Evolutionary conservation across 2,113 vertebrate genomes (phyloP), one percentile per base, ranked within the genome.

Genomic region (Caretta caretta): DNA sequence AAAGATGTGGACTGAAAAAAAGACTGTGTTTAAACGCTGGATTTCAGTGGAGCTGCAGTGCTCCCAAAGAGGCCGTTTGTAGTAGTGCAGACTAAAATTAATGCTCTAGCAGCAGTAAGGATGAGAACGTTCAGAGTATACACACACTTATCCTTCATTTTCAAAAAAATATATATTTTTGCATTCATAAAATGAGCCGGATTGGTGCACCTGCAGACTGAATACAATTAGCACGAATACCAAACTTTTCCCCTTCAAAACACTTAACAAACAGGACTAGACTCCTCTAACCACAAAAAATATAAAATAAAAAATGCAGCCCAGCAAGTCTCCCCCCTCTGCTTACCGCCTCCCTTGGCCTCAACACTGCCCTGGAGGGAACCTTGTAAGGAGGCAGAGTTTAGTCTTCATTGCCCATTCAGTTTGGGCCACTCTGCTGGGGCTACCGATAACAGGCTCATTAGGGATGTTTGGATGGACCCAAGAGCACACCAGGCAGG

Each of bases 11-110:
- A 51, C 49, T 57, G 54, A 57, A 25, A 2, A 2, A 46, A 84
- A 31, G 49, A 56, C 65, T 24, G 69, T 69, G 57, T 1, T 4
- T 42, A 14, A n/a, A 0, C 35, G 0, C 14, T 0, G 12, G 86
- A 88, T 83, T 69, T 69, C 10, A 5, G 94, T 91, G 54, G 94
- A 92, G 85, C 94, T 25, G 93, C 96, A 96, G 95, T 57, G 96
- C 24, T 92, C 19, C 35, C 96, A 96, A 81, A 79, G 93, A 88
- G 97, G 95, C 93, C 79, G 25, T 83, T 50, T 57, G 65, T 90
- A 88, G 94, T 93, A 95, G 93, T 42, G 92, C 87, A 89, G 0
- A 51, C 56, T 10, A 31, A 1, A 50, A 46, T 27, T 12, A 2
- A 27, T 0, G 65, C 86, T 10, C 27, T 1, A 24, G 6, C 29